phyloP scores from a whole-genome alignment of 2,113 vertebrate genomes.

The Girardinichthys multiradiatus region DNA sequence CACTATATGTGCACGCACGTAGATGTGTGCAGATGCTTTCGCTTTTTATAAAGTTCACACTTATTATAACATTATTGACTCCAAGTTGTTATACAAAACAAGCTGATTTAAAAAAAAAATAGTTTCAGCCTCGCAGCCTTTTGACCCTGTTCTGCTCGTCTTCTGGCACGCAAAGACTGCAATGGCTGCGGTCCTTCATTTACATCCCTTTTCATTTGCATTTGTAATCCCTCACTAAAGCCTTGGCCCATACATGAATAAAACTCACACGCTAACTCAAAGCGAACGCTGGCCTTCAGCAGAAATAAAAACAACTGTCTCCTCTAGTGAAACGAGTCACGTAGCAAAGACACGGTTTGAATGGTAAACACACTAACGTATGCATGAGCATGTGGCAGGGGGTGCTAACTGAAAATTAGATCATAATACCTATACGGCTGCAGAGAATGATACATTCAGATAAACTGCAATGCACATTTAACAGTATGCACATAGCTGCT shows the following conservation, averaged over 20 bases:
- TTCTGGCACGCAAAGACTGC: conserved; percentile 37
- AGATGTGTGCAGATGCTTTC: no score
- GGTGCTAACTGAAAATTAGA: conserved; percentile 71
- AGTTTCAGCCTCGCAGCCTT: conserved; percentile 3
- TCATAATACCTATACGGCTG: conserved; percentile 54
- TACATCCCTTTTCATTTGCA: conserved; percentile 55
- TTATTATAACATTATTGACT: neutral
- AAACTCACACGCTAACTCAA: conserved; percentile 60
- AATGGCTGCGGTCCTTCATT: conserved; percentile 30
- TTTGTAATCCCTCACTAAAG: conserved; percentile 46
- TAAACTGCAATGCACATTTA: conserved; percentile 61
- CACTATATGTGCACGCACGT: neutral
- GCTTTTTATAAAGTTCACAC: neutral
- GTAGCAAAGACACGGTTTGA: conserved; percentile 61
- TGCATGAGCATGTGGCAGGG: conserved; percentile 64
- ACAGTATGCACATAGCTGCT: conserved; percentile 48
- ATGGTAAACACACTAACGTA: conserved; percentile 76
- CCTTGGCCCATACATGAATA: conserved; percentile 71
- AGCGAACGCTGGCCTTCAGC: conserved; percentile 47
- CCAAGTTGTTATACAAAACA: conserved; percentile 8
- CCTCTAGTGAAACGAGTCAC: conserved; percentile 43
- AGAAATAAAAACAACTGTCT: conserved; percentile 73
- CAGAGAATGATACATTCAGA: conserved; percentile 61
- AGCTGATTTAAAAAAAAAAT: conserved; percentile 29
- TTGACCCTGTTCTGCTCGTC: conserved; percentile 38